A percentile compares a stretch with the other conserved stretches of the same genome.
phyloP scores from a whole-genome alignment of 64 coral and sea anemone genomes.

The Astreopora myriophthalma region DNA sequence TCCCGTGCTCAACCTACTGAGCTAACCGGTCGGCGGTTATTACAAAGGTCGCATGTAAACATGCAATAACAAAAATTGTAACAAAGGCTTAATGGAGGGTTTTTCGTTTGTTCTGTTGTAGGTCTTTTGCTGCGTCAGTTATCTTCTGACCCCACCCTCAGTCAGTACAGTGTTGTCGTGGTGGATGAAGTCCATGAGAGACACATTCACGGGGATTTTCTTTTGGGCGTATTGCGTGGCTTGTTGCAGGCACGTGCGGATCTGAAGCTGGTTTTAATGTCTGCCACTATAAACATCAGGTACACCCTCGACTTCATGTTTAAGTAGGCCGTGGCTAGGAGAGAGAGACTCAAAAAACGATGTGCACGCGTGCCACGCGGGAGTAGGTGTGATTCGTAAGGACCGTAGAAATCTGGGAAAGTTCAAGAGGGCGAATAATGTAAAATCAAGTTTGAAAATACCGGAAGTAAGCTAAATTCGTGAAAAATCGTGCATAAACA shows the following conservation, averaged over 20 bases:
- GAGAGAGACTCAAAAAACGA: too few species aligned
- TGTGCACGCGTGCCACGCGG: too few species aligned
- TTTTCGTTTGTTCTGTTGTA: neutral
- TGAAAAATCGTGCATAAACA: too few species aligned
- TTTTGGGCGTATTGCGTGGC: conserved; percentile 85
- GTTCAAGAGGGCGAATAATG: too few species aligned
- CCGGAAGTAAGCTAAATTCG: too few species aligned
- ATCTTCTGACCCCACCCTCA: conserved; percentile 85
- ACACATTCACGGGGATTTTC: conserved; percentile 96
- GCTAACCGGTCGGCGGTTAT: too few species aligned
- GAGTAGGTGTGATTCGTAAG: too few species aligned
- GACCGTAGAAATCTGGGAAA: too few species aligned
- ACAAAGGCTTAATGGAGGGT: neutral
- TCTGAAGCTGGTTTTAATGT: conserved; percentile 95
- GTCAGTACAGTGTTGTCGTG: conserved; percentile 89
- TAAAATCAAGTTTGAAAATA: too few species aligned
- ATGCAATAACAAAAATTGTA: neutral
- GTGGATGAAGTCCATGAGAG: conserved; percentile 96
- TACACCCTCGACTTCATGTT: conserved; percentile 19
- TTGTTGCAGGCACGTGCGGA: conserved; percentile 80
- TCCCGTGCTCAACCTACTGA: too few species aligned
- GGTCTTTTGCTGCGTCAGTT: conserved; percentile 91
- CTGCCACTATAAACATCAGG: conserved; percentile 97
- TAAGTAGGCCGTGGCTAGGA: too few species aligned
- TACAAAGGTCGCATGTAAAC: neutral